phyloP scores from a whole-genome alignment of 2,113 vertebrate genomes.

The Macquaria australasica region DNA sequence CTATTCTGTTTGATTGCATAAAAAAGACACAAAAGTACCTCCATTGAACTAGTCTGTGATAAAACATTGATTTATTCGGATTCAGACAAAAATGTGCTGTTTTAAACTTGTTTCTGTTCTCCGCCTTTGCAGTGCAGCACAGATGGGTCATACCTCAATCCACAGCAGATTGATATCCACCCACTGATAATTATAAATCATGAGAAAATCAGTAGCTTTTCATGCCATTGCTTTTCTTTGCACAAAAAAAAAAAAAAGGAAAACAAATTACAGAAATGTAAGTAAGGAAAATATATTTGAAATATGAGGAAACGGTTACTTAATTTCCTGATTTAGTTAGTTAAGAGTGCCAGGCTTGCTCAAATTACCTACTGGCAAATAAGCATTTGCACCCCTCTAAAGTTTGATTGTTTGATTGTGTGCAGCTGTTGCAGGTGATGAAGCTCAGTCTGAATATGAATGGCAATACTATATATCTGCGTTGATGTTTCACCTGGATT shows the following conservation, averaged over 20 bases:
- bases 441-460: constrained; percentile 21
- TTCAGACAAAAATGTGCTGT: constrained; percentile 2
- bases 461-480: background rate
- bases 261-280: background rate
- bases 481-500: constrained; percentile 3
- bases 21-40: too few species aligned
- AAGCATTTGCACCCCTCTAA: constrained; percentile 23
- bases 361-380: constrained; percentile 31
- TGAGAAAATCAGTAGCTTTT: constrained; percentile 5
- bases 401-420: constrained; percentile 34
- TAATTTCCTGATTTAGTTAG: constrained; percentile 26
- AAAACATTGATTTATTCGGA: constrained; percentile 5
- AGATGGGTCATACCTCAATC: background rate
- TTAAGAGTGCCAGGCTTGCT: constrained; percentile 19
- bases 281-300: background rate
- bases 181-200: constrained; percentile 18
- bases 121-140: constrained; percentile 6
- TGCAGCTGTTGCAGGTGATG: constrained; percentile 41
- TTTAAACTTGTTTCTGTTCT: background rate
- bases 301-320: background rate
- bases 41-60: background rate
- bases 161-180: constrained; percentile 24
- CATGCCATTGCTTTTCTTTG: background rate
- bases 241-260: background rate
- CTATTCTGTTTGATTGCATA: too few species aligned